Conservation (phyloP, 2,888 invertebrate genomes). For the Chymomyza fuscimana region DNA sequence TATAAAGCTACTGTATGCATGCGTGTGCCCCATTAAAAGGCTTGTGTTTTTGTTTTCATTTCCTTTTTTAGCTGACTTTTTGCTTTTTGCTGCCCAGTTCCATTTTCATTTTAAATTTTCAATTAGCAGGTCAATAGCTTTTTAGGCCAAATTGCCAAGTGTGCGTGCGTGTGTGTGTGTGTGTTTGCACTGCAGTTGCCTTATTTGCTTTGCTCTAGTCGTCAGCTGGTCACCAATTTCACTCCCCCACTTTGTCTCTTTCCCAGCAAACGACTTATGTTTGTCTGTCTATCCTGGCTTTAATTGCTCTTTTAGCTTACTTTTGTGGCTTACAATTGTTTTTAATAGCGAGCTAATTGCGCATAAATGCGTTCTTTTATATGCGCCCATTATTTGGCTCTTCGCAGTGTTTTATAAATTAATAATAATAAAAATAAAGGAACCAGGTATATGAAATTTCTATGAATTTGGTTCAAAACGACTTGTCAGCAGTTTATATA, state of each 20-base stretch:
- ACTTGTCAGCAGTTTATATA: no score
- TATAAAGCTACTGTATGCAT: constrained; percentile 44
- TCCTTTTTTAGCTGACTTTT: constrained; percentile 44
- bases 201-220: constrained; percentile 24
- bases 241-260: constrained; percentile 20
- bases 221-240: constrained; percentile 10
- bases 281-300: constrained; percentile 1
- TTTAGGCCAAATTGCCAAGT: constrained; percentile 63
- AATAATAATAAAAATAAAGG: no score
- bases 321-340: constrained; percentile 56
- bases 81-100: constrained; percentile 42
- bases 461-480: no score
- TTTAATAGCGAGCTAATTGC: constrained; percentile 55
- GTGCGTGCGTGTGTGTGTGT: constrained; percentile 33
- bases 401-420: no score
- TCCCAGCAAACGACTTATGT: constrained; percentile 6
- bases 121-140: constrained; percentile 75
- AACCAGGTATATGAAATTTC: no score
- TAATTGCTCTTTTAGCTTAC: constrained; percentile 25
- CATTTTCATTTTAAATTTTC: constrained; percentile 55
- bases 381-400: neutral
- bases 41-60: constrained; percentile 32
- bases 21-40: constrained; percentile 41
- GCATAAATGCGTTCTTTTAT: constrained; percentile 38
- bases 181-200: constrained; percentile 60